Percentiles rank a stretch among this genome's conserved stretches.
Conservation (phyloP, 1,140 invertebrate species). For the Batillaria attramentaria region DNA sequence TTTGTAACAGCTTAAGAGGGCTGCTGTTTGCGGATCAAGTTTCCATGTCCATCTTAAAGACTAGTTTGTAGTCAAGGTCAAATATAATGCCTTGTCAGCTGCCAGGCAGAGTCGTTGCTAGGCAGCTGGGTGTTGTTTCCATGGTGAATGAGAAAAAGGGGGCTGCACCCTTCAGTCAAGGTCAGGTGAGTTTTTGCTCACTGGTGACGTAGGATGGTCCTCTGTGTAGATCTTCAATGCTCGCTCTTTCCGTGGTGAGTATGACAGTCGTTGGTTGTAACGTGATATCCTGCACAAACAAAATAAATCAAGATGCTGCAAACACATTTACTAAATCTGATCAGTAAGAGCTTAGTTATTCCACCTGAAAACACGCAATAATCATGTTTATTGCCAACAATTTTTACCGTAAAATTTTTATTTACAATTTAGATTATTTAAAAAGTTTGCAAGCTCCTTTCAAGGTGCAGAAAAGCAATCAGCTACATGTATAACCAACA, state of each 20-base stretch:
- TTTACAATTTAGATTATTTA: too few species aligned
- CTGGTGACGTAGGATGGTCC: conserved; percentile 47
- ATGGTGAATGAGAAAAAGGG: not conserved
- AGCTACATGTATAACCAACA: not conserved
- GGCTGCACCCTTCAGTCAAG: conserved; percentile 40
- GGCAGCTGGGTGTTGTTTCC: not conserved
- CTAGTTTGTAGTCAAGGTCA: not conserved
- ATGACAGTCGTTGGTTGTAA: conserved; percentile 53
- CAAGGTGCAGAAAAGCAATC: too few species aligned
- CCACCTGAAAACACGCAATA: not conserved
- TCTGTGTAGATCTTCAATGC: conserved; percentile 84
- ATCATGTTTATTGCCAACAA: not conserved
- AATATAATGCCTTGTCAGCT: not conserved
- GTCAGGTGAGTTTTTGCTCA: conserved; percentile 42
- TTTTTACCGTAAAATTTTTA: too few species aligned
- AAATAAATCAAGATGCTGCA: not conserved
- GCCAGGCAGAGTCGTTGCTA: not conserved
- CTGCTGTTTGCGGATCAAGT: not conserved
- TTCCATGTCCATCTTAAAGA: not conserved
- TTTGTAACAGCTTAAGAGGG: not conserved
- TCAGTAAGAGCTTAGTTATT: not conserved
- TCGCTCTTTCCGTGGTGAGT: conserved; percentile 78
- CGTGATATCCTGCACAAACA: conserved; percentile 58
- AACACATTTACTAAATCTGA: too few species aligned
- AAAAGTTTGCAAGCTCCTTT: too few species aligned